Conservation (phyloP, 2,888 invertebrate species). For the Ethmia dodecea region DNA sequence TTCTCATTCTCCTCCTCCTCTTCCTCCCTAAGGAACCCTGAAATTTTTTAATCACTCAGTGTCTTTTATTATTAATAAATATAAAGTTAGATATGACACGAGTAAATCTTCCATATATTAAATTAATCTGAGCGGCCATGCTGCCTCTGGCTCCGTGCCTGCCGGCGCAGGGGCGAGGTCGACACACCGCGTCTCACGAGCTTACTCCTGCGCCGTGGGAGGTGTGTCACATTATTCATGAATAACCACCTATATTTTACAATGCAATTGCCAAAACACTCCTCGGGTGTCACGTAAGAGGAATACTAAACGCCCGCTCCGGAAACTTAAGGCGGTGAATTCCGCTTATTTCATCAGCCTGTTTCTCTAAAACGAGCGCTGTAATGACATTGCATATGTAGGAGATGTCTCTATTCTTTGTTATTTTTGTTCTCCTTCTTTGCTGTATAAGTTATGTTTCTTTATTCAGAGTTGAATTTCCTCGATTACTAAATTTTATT, state of each 20-base stretch:
- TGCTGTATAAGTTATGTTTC: too few relatives aligned
- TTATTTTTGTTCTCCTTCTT: too few relatives aligned
- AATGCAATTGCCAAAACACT: constrained; percentile 34
- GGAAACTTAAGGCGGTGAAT: constrained; percentile 1
- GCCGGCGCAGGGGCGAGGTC: constrained; percentile 6
- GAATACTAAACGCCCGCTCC: constrained; percentile 6
- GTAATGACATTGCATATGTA: neutral
- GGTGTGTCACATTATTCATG: constrained; percentile 58
- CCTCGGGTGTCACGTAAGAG: constrained; percentile 20
- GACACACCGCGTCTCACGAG: constrained; percentile 23
- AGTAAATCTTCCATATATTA: too few relatives aligned
- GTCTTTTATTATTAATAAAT: too few relatives aligned
- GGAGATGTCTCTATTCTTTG: too few relatives aligned
- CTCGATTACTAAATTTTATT: neutral
- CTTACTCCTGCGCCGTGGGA: constrained; percentile 24
- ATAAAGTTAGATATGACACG: too few relatives aligned
- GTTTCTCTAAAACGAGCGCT: neutral
- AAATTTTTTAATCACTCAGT: too few relatives aligned
- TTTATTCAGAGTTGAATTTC: too few relatives aligned
- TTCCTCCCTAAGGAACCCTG: too few relatives aligned
- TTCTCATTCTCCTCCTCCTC: too few relatives aligned
- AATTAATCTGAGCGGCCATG: too few relatives aligned
- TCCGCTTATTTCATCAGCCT: neutral
- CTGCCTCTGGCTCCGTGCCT: neutral
- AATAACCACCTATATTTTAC: constrained; percentile 44